A percentile compares a stretch with the other conserved stretches of the same genome.
These are phyloP conservation scores for Stegophylla sp. DNA, from an alignment of 2,888 invertebrate genomes.

Conservation along the genomic window DNA sequence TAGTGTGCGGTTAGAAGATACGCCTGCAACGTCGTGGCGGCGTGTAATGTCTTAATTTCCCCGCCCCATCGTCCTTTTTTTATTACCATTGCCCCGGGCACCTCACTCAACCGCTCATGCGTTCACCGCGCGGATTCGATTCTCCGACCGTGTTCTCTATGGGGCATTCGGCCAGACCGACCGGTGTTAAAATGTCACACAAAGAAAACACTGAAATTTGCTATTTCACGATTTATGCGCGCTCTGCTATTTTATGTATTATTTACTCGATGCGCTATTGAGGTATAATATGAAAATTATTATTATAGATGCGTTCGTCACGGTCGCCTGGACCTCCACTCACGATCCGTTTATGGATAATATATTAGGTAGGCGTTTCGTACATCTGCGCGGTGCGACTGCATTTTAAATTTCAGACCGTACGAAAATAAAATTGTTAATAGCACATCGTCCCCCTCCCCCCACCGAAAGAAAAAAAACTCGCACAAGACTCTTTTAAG, in stretches of 20 bases:
- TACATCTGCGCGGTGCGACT: too few species aligned
- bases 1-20: not conserved
- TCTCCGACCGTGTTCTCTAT: not conserved
- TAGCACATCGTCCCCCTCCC: too few species aligned
- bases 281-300: not conserved
- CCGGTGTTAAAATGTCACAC: slow-evolving; percentile 8
- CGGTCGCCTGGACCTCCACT: too few species aligned
- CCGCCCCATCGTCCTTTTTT: not conserved
- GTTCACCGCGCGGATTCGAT: not conserved
- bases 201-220: slow-evolving; percentile 3
- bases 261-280: too few species aligned
- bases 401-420: too few species aligned
- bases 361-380: too few species aligned
- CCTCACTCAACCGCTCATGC: not conserved
- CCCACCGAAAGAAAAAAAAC: too few species aligned
- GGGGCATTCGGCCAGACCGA: not conserved
- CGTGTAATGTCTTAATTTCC: slow-evolving; percentile 3
- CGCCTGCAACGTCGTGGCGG: not conserved
- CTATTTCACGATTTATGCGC: slow-evolving; percentile 36
- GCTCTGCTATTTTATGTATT: too few species aligned
- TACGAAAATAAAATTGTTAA: too few species aligned
- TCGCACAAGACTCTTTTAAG: too few species aligned
- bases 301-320: not conserved
- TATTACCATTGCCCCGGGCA: too few species aligned
- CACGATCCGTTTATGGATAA: too few species aligned